These are phyloP conservation scores for Lacanobia wlatinum DNA, from an alignment of 2,888 invertebrate species.

Conservation along the genomic window DNA sequence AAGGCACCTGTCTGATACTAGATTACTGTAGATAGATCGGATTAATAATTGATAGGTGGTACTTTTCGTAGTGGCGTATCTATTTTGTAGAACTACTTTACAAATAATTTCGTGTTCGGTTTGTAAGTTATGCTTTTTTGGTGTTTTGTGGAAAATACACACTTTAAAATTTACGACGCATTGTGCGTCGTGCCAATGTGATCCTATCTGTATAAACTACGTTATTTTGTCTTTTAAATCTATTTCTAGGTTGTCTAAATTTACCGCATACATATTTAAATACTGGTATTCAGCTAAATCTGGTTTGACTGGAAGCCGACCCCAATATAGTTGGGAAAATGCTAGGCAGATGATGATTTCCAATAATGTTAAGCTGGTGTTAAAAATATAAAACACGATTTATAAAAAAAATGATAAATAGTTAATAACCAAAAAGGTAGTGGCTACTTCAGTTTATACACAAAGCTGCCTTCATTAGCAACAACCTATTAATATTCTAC, in stretches of 20 bases:
- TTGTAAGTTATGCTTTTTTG: neutral
- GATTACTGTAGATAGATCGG: slow-evolving; percentile 50
- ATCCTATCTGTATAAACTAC: neutral
- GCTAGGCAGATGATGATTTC: too few species aligned
- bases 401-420: neutral
- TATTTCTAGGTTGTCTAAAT: too few species aligned
- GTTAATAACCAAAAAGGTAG: neutral
- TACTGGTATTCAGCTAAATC: too few species aligned
- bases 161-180: too few species aligned
- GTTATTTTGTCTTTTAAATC: neutral
- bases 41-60: slow-evolving; percentile 44
- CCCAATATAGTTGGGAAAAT: too few species aligned
- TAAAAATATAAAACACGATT: neutral
- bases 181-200: too few species aligned
- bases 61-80: slow-evolving; percentile 18
- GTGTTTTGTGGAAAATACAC: too few species aligned
- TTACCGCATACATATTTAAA: too few species aligned
- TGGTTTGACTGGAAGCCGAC: too few species aligned
- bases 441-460: neutral
- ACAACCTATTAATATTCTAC: slow-evolving; percentile 49
- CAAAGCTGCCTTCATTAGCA: slow-evolving; percentile 40
- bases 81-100: slow-evolving; percentile 1
- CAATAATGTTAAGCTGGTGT: neutral
- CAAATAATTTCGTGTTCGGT: neutral
- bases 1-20: slow-evolving; percentile 43